Percentiles rank a stretch among this genome's conserved stretches.
phyloP scores from a whole-genome alignment of 2,797 vertebrate species.

The Gymnothorax reevesii region DNA sequence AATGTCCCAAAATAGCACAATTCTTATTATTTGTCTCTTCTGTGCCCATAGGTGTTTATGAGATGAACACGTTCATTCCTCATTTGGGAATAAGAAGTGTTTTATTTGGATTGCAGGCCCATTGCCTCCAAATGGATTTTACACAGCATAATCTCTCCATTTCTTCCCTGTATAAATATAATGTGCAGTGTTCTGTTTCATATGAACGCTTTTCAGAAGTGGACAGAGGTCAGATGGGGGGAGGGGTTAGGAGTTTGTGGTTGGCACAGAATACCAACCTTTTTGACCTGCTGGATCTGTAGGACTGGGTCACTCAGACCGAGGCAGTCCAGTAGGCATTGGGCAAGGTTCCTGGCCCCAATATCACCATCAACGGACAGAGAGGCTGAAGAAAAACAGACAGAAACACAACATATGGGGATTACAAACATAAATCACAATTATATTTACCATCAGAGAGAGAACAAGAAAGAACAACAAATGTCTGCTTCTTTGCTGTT shows the following conservation, averaged over 20 bases:
- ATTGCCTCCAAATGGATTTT: background rate
- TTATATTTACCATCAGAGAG: background rate
- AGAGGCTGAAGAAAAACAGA: constrained; percentile 52
- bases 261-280: constrained; percentile 68
- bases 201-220: background rate
- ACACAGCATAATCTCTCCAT: background rate
- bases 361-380: constrained; percentile 71
- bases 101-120: background rate
- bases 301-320: constrained; percentile 80
- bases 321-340: constrained; percentile 77
- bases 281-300: constrained; percentile 87
- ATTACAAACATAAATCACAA: constrained; percentile 14
- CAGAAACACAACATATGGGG: background rate
- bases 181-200: background rate
- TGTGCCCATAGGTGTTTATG: background rate
- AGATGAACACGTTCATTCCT: background rate
- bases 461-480: background rate
- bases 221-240: background rate
- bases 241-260: background rate
- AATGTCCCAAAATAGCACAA: background rate
- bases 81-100: background rate
- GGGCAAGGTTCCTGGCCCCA: constrained; percentile 73
- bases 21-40: background rate
- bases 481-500: background rate
- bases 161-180: background rate